Evolutionary conservation across 2,797 vertebrate genomes (phyloP).

Genomic region (Enteromius afrohamiltoni): DNA sequence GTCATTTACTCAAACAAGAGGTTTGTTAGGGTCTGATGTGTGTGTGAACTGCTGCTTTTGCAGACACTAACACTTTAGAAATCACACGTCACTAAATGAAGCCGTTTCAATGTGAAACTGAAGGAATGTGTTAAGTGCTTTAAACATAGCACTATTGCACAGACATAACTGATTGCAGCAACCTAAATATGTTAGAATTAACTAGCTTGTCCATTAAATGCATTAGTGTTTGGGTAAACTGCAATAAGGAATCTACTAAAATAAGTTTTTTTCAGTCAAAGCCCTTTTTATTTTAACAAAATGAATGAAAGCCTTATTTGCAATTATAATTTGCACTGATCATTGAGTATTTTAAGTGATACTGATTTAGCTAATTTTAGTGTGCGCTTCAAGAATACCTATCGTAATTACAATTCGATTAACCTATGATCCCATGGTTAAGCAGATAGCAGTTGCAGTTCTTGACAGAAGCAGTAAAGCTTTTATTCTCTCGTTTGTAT

Average conservation of each 20-base stretch:
- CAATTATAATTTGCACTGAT: conserved; percentile 37
- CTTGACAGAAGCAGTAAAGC: neutral
- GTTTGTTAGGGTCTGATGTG: neutral
- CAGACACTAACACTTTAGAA: conserved; percentile 1
- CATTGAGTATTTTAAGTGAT: conserved; percentile 21
- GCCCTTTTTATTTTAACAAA: conserved; percentile 55
- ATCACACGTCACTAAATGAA: neutral
- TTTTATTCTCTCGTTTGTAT: neutral
- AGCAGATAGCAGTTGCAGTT: conserved; percentile 1
- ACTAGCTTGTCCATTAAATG: neutral
- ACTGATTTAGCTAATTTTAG: neutral
- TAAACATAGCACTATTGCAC: neutral
- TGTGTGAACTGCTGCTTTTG: neutral
- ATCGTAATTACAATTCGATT: neutral
- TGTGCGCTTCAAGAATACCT: neutral
- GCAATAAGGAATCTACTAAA: neutral
- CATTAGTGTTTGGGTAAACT: neutral
- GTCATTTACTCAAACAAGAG: neutral
- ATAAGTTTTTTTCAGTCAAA: conserved; percentile 41
- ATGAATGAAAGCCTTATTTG: neutral
- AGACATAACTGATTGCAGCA: neutral
- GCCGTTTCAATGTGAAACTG: neutral
- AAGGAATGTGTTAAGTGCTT: neutral
- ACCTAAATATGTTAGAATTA: neutral
- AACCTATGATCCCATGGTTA: neutral